Conservation (phyloP, 2,888 invertebrate genomes). For the Adelognathus sp. region DNA sequence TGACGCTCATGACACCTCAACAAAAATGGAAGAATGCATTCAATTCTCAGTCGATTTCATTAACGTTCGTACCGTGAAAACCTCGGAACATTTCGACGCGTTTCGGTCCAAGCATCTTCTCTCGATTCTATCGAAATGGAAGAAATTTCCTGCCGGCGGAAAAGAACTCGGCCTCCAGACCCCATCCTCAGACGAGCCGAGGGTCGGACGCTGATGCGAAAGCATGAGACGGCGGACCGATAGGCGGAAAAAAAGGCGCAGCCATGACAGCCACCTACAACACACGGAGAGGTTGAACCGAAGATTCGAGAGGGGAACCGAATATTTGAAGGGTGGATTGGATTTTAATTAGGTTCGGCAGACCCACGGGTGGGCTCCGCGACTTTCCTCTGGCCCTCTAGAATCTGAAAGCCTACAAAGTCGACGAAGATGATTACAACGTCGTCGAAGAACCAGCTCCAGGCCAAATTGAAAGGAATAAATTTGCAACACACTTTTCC, state of each 20-base stretch:
- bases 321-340: constrained; percentile 60
- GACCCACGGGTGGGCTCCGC: constrained; percentile 32
- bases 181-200: neutral
- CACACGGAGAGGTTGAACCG: constrained; percentile 41
- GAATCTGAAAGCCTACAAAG: constrained; percentile 27
- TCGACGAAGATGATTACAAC: constrained; percentile 39
- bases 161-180: constrained; percentile 23
- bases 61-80: neutral
- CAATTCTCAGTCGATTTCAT: neutral
- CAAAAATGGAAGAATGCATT: neutral
- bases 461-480: no score
- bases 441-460: constrained; percentile 27
- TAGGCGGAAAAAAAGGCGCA: constrained; percentile 27
- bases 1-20: no score
- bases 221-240: constrained; percentile 14
- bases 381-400: constrained; percentile 38
- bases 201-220: constrained; percentile 5
- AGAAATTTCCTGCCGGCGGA: constrained; percentile 67
- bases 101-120: neutral
- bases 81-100: neutral
- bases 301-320: constrained; percentile 58
- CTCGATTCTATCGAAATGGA: constrained; percentile 75
- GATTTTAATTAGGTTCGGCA: constrained; percentile 59
- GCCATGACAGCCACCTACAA: constrained; percentile 1
- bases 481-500: no score